Base-by-base conservation (phyloP, 2,797 vertebrate genomes). In the Alcedo quadribrachys region DNA sequence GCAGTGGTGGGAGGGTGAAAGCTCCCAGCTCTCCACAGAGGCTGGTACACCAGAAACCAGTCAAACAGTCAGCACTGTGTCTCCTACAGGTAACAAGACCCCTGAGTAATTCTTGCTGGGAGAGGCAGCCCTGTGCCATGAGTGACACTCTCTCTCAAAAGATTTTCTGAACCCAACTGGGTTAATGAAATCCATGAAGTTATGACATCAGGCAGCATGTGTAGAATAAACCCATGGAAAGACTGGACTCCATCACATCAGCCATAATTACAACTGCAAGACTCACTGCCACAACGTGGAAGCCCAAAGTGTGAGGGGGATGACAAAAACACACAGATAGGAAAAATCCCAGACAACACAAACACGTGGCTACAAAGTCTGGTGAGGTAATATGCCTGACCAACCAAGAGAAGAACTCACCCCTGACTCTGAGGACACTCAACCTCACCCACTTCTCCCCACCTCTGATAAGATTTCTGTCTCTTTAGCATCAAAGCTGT, bases 251-350 rank as follows among this genome's bases (percentile, higher is more conserved):
- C 22, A 70, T 58, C 83, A 93, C 81, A 69, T 18, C 76, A 80
- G 79, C 48, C 53, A 13, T 45, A 48, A 43, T 22, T 63, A 53
- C 42, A 84, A 6, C 48, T 27, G 35, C 28, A 53, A 94, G 40
- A 85, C 71, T 94, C 28, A 21, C 0, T 46, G 75, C 57, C 71
- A 95, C 86, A 89, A 92, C 75, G 84, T 0, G 4, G 51, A 94
- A 93, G 88, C 67, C 81, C 53, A 27, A 81, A 85, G 75, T 2
- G 0, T 25, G 73, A 60, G 71, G 32, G 78, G 21, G 50, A 89
- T 71, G 86, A 94, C 84, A 94, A 84, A 89, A 92, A 76, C 48
- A 74, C 20, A 80, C 28, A 84, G 57, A 33, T 24, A 78, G 67
- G 68, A 68, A 58, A 79, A 12, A 11, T 16, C 62, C 53, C 70